Evolutionary conservation across 2,888 invertebrate species (phyloP).

Genomic region (Anarsia innoxiella): DNA sequence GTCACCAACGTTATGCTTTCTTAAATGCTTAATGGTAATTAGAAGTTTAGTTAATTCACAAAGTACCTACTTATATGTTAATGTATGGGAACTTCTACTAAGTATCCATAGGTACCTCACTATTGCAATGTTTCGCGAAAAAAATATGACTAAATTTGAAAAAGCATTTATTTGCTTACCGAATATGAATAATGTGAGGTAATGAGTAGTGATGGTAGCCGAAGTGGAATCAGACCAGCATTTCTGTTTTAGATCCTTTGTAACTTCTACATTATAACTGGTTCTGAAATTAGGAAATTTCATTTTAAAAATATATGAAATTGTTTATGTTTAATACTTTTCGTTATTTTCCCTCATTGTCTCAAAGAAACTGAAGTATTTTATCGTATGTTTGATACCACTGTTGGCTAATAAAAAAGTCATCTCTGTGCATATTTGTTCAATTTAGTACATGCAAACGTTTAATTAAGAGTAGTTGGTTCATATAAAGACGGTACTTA

Average conservation of each 20-base stretch:
- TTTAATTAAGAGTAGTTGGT: not conserved
- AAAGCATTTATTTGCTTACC: constrained; percentile 31
- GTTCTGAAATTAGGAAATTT: constrained; percentile 15
- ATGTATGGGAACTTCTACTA: too few relatives aligned
- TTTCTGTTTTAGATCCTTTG: constrained; percentile 21
- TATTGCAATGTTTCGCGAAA: too few relatives aligned
- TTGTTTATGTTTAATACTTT: too few relatives aligned
- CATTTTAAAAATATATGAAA: not conserved
- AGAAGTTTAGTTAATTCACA: too few relatives aligned
- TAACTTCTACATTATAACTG: constrained; percentile 9
- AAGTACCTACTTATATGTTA: too few relatives aligned
- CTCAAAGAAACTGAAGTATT: constrained; percentile 36
- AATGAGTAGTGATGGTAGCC: constrained; percentile 23
- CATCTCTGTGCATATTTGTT: constrained; percentile 50
- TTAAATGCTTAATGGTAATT: too few relatives aligned
- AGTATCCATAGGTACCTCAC: too few relatives aligned
- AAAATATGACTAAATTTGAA: too few relatives aligned
- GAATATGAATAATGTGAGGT: constrained; percentile 26
- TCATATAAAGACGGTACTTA: not conserved
- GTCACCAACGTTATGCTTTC: too few relatives aligned
- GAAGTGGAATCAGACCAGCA: constrained; percentile 15
- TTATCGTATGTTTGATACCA: constrained; percentile 24
- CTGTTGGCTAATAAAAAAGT: constrained; percentile 38
- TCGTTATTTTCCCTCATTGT: not conserved
- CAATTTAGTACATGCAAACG: constrained; percentile 22